These are phyloP conservation scores for Aphelocoma californica DNA, from an alignment of 2,797 vertebrate species.

Conservation along the genomic window DNA sequence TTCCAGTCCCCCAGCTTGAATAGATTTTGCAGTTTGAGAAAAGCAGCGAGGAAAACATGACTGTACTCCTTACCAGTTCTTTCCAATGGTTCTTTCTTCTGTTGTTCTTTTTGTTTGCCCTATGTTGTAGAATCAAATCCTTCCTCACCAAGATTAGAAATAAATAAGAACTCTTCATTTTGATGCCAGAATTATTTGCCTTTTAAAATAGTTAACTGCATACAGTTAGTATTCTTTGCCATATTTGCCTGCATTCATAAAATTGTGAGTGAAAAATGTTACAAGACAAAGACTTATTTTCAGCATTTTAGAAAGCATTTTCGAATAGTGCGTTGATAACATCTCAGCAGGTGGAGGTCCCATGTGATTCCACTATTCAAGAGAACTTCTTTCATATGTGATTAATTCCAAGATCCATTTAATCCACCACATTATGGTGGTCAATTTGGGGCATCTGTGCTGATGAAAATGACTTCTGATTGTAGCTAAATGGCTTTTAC, in stretches of 20 bases:
- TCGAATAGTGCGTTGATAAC: background rate
- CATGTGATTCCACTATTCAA: conserved; percentile 50
- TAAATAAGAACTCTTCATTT: background rate
- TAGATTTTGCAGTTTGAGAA: conserved; percentile 19
- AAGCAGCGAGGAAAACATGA: background rate
- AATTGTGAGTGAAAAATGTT: conserved; percentile 2
- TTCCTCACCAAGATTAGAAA: background rate
- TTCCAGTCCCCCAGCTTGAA: conserved; percentile 40
- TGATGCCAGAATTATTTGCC: background rate
- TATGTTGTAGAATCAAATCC: background rate
- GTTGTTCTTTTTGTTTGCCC: background rate
- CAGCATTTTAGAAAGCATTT: conserved; percentile 10
- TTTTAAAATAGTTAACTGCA: background rate
- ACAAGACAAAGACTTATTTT: conserved; percentile 35
- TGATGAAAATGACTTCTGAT: conserved; percentile 69
- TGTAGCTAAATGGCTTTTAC: conserved; percentile 60
- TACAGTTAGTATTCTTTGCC: background rate
- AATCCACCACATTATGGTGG: conserved; percentile 42
- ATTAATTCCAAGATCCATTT: conserved; percentile 54
- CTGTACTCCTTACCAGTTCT: background rate
- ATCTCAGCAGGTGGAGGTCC: conserved; percentile 21
- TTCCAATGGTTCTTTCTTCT: background rate
- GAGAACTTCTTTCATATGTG: conserved; percentile 34
- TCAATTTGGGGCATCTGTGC: conserved; percentile 50
- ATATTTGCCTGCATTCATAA: background rate